Evolutionary conservation across 2,113 vertebrate genomes (phyloP), one percentile per base, ranked within the genome.

Genomic region (Bungarus multicinctus): DNA sequence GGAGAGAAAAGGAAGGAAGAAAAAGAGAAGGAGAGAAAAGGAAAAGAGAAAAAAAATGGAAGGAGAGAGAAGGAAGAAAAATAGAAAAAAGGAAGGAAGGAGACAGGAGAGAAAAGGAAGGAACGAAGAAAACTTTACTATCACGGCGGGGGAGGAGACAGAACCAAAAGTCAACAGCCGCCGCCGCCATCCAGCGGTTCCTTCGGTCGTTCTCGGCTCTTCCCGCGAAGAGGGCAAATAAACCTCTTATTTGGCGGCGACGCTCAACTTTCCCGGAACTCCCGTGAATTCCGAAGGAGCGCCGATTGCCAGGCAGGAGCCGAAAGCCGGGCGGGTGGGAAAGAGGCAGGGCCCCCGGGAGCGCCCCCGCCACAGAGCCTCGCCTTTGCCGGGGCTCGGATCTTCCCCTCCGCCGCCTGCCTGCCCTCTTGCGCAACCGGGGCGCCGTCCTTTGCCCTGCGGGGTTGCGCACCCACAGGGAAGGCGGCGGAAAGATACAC

Each of bases 31-130:
- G 53, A 8, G 22, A 7, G 6, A 57, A 7, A 54, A 54, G 16
- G 4, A 22, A 18, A n/a, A 5, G 2, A 45, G 4, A 1, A 57
- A 18, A 2, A 22, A 1, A 5, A 22, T 2, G 4, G 18, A 5
- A 23, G 1, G 53, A 8, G 22, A 7, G 6, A 57, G 5, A 54
- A 54, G 16, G 4, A 22, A 18, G 54, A 20, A 20, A 20, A 18
- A 5, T 12, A 18, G 54, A 54, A 18, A 14, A 18, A 18, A 18
- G 54, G 4, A 55, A 55, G 1, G 22, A 58, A 8, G 57, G 0
- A 57, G 22, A 50, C 8, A 50, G 20, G 5, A 57, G 47, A 50
- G 50, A 10, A 50, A 10, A 50, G 54, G 54, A 5, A 55, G 22
- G 8, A 16, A 69, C n/a, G 2, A 39, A 81, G 16, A 6, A 18